Conservation (phyloP, 2,113 vertebrate genomes). For the Cricetomys ansorgei region DNA sequence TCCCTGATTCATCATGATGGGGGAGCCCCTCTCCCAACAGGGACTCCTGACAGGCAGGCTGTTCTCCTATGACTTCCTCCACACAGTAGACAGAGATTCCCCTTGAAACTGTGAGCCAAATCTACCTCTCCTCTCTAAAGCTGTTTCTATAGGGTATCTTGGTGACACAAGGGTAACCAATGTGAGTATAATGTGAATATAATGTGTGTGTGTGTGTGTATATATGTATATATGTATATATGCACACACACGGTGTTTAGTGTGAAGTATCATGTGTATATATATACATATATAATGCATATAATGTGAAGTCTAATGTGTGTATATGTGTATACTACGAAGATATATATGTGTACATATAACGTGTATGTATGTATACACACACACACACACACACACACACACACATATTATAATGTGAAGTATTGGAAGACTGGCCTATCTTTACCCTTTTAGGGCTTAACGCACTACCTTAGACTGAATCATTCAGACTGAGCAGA, state of each 20-base stretch:
- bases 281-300: too few relatives aligned
- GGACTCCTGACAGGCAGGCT: not conserved
- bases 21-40: not conserved
- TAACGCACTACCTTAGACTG: not conserved
- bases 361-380: too few relatives aligned
- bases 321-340: too few relatives aligned
- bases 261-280: too few relatives aligned
- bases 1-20: not conserved
- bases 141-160: not conserved
- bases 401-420: too few relatives aligned
- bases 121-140: not conserved
- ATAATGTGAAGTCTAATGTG: too few relatives aligned
- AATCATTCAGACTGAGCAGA: not conserved
- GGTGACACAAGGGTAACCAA: not conserved
- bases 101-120: not conserved
- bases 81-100: not conserved
- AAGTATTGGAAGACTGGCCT: not conserved
- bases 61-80: not conserved
- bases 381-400: too few relatives aligned
- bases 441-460: not conserved
- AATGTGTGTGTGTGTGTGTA: too few relatives aligned
- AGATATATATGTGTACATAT: too few relatives aligned
- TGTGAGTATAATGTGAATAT: too few relatives aligned
- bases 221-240: too few relatives aligned
- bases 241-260: too few relatives aligned